These are phyloP conservation scores for Danionella dracula DNA, from an alignment of 2,797 vertebrate genomes.

Conservation along the genomic window DNA sequence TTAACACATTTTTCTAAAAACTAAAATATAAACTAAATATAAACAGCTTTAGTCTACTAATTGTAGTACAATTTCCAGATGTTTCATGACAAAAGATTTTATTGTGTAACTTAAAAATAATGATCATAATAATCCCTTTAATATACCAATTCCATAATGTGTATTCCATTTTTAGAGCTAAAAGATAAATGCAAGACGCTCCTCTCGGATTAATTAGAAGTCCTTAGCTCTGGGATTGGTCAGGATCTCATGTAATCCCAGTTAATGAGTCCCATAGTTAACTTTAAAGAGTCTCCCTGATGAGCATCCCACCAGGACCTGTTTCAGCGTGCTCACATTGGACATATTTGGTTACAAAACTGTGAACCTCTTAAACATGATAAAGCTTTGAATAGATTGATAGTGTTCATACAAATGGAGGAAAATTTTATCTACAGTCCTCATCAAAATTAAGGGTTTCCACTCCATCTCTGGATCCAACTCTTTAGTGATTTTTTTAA, in stretches of 20 bases:
- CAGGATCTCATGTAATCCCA: conserved; percentile 63
- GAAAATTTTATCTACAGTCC: conserved; percentile 25
- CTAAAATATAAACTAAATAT: no score
- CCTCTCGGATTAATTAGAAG: conserved; percentile 59
- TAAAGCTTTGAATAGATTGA: conserved; percentile 50
- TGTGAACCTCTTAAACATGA: conserved; percentile 44
- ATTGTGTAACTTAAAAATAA: no score
- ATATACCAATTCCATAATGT: no score
- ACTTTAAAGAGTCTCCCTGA: conserved; percentile 55
- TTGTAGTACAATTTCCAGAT: no score
- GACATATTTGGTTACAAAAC: conserved; percentile 56
- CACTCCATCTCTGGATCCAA: conserved; percentile 27
- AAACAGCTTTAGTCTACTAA: no score
- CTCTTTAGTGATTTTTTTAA: not conserved
- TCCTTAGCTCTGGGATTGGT: conserved; percentile 52
- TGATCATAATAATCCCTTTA: no score
- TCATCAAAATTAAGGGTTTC: conserved; percentile 48
- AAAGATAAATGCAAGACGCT: conserved; percentile 58
- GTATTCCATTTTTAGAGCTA: conserved; percentile 33
- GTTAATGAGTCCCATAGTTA: conserved; percentile 69
- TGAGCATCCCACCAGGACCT: conserved; percentile 46
- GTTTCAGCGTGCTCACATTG: conserved; percentile 54
- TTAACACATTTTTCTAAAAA: no score
- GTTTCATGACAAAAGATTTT: no score
- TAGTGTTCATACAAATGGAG: conserved; percentile 24